Evolutionary conservation across 92 coral and sea anemone species (phyloP).

Genomic region (Micromussa lordhowensis): DNA sequence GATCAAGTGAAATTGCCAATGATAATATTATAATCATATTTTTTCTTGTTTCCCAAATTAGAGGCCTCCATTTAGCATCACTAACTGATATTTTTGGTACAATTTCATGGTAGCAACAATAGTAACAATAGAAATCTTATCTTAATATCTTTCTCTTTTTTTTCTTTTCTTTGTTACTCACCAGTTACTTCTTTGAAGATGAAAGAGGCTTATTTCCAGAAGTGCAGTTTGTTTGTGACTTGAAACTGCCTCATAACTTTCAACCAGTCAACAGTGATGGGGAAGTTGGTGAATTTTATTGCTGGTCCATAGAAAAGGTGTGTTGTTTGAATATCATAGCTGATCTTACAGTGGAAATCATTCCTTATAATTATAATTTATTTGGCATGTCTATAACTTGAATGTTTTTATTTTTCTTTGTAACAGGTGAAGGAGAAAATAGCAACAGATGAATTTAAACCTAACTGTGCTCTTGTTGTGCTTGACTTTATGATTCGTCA

Average conservation of each 20-base stretch:
- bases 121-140: no score
- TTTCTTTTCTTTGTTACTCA: background rate
- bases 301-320: slow-evolving; percentile 97
- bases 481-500: slow-evolving; percentile 97
- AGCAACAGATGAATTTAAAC: slow-evolving; percentile 88
- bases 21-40: no score
- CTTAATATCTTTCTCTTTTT: no score
- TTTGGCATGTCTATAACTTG: background rate
- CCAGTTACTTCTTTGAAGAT: slow-evolving; percentile 91
- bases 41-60: no score
- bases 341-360: no score
- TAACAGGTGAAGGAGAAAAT: slow-evolving; percentile 88
- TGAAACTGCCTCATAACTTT: slow-evolving; percentile 83
- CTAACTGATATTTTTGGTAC: no score
- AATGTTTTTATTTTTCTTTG: background rate
- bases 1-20: no score
- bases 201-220: slow-evolving; percentile 95
- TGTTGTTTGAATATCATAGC: background rate
- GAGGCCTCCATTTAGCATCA: no score
- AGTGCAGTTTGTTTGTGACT: slow-evolving; percentile 90
- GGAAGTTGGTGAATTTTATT: slow-evolving; percentile 92
- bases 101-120: no score
- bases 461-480: slow-evolving; percentile 92
- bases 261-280: slow-evolving; percentile 88
- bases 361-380: no score